Evolutionary conservation across 2,797 vertebrate species (phyloP), one percentile per base, ranked within the genome.

Genomic region (Echeneis naucrates): DNA sequence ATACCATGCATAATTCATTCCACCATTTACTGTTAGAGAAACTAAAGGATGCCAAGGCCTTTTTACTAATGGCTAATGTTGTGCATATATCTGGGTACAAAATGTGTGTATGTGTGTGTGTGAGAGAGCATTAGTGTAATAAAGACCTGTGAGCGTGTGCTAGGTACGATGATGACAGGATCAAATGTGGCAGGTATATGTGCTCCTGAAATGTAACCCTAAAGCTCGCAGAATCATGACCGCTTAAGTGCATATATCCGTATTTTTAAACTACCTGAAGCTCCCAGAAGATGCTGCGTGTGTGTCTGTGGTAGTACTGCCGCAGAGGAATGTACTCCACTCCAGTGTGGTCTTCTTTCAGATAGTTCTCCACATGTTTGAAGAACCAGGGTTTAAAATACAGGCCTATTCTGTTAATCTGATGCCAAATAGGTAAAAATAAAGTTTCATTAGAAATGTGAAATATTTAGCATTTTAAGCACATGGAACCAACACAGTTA

Each of bases 381-480:
- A 97, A 99, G 94, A 99, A 99, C 98, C 98, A 99, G 0, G 98
- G 97, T 88, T 99, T 99, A 84, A 96, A 99, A 93, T 98, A 96
- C 72, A 88, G 93, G 40, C 97, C 98, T 64, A 99, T 99, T 84
- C 92, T 93, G 81, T 99, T 99, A 57, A 97, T 91, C 98, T 99
- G 77, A 32, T 0, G 26, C 53, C 4, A 60, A 14, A 65, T 35
- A 74, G 8, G 65, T 14, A 44, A 69, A 38, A 1, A 0, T 40
- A 1, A 74, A 21, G 19, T 76, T 33, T 72, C 12, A 38, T 30
- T 4, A 30, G 8, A 53, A 2, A 42, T 19, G 2, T 8, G 11
- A 60, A 54, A 48, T 17, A 44, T 19, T 44, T 17, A 44, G 7
- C 14, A 42, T 42, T 42, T 8, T 10, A 60, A 54, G 47, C 26